These are phyloP conservation scores for Drosophila meridiana DNA, from an alignment of 2,888 invertebrate genomes.

Conservation along the genomic window DNA sequence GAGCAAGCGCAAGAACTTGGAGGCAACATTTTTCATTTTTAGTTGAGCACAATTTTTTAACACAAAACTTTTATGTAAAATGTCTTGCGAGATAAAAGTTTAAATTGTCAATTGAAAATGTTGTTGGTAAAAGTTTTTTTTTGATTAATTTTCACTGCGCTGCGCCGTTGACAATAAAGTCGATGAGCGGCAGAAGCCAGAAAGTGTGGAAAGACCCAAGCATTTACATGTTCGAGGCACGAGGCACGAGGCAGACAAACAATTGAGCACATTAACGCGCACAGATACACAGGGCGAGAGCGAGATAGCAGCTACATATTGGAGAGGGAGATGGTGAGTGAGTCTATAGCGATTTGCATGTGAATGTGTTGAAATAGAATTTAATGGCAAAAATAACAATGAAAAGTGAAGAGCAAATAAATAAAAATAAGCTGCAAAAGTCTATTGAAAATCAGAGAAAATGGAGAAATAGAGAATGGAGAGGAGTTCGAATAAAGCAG, in stretches of 20 bases:
- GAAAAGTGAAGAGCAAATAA: slow-evolving; percentile 69
- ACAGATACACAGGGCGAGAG: slow-evolving; percentile 28
- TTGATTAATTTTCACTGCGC: slow-evolving; percentile 83
- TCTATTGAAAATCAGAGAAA: slow-evolving; percentile 35
- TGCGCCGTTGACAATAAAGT: slow-evolving; percentile 70
- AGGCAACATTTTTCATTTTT: slow-evolving; percentile 73
- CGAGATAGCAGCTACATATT: slow-evolving; percentile 4
- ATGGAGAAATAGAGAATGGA: neutral
- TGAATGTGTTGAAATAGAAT: slow-evolving; percentile 77
- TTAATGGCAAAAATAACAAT: slow-evolving; percentile 67
- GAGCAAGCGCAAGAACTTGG: slow-evolving; percentile 2
- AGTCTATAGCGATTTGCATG: slow-evolving; percentile 69
- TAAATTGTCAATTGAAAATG: slow-evolving; percentile 84
- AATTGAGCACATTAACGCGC: slow-evolving; percentile 79
- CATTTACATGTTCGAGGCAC: slow-evolving; percentile 53
- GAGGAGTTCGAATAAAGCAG: neutral
- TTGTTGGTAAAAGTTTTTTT: slow-evolving; percentile 83
- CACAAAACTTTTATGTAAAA: slow-evolving; percentile 81
- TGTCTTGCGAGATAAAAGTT: slow-evolving; percentile 82
- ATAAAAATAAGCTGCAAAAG: slow-evolving; percentile 65
- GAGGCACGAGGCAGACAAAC: slow-evolving; percentile 71
- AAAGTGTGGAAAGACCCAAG: slow-evolving; percentile 53
- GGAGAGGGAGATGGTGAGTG: slow-evolving; percentile 2
- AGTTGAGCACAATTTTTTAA: slow-evolving; percentile 71
- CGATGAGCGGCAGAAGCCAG: slow-evolving; percentile 30